Base-by-base conservation (phyloP, 1,140 invertebrate species). In the Leptopilina clavipes region DNA sequence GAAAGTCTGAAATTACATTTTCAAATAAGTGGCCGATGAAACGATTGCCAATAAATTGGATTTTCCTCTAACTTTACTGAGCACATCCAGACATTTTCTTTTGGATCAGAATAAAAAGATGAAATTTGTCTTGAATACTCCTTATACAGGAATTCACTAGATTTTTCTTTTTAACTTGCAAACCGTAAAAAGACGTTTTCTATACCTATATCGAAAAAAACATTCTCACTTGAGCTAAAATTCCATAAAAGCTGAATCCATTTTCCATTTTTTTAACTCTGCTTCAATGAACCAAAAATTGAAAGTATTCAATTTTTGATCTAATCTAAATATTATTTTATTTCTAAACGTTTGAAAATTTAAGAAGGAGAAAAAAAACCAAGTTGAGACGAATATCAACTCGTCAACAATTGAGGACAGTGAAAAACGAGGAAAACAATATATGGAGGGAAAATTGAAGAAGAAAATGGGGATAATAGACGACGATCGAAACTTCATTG, bases 401-500 rank as follows among this genome's bases (percentile, higher is more conserved):
- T 40, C 37, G 5, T 3, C 1, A 31, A 31, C 1, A 31, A 31
- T 31, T 31, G 6, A 31, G 6, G 6, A 31, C 25, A 31, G 1
- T 31, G 25, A 31, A 31, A 31, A 31, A 31, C 6, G 25, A 31
- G 25, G 6, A 31, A 40, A 40, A 40, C 6, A 31, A n/a, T 40
- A 48, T 12, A n/a, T 52, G 11, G 6, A 25, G 10, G 18, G 37
- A 48, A 52, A 72, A 52, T 56, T 22, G 31, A 18, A n/a, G 8
- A 79, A 5, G 22, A 59, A 22, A 25, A 2, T 3, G 22, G 19
- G 19, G 73, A 82, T 80, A 82, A 80, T 82, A 77, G 75, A 70
- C 76, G 80, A 76, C 74, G 74, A 81, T 81, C 79, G 77, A 81
- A 82, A 82, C 79, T 82, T 82, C 80, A 72, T 73, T 80, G 77